Evolutionary conservation across 2,113 vertebrate genomes (phyloP), one percentile per base, ranked within the genome.

Genomic region (Euleptes europaea): DNA sequence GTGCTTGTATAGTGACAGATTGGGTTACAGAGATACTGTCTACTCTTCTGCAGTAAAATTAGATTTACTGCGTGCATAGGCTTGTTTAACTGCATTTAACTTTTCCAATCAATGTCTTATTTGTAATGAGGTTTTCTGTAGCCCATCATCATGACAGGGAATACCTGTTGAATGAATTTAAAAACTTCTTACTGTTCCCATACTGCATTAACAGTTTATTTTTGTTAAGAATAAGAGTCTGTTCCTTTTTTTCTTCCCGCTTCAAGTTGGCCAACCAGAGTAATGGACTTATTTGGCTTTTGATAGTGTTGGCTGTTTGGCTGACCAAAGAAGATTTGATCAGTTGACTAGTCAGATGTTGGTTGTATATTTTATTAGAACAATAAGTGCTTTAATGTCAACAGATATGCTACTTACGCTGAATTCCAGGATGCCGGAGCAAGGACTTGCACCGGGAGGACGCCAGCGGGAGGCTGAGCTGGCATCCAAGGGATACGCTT

Each of bases 31-130:
- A 71, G 38, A 86, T 86, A 83, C 40, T 38, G 23, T 69, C 77
- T 83, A 72, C 63, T 79, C 86, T 86, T 86, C 40, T 81, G 92
- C 82, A 84, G 44, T 78, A 63, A 63, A 5, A 26, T n/a, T 80
- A 76, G 70, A 15, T 84, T 26, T n/a, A 79, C 51, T 82, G 0
- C 40, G 76, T 81, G 54, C 49, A n/a, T 71, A 65, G 71, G 75
- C 80, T 85, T 54, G 51, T 82, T 84, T 71, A 67, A 65, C 70
- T 80, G 5, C 0, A 2, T 33, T 78, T 88, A 60, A 63, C 71
- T 92, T 83, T 81, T 57, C n/a, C 51, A 67, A 2, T 35, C 4
- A 31, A 3, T 14, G 76, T 31, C 60, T 86, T 47, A 40, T 31
- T 4, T 80, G 80, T 70, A 83, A 49, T 74, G 60, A 84, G 69